Percentiles rank a stretch among this genome's conserved stretches.
Evolutionary conservation across 2,113 vertebrate species (phyloP).

Genomic region (Noctilio leporinus): DNA sequence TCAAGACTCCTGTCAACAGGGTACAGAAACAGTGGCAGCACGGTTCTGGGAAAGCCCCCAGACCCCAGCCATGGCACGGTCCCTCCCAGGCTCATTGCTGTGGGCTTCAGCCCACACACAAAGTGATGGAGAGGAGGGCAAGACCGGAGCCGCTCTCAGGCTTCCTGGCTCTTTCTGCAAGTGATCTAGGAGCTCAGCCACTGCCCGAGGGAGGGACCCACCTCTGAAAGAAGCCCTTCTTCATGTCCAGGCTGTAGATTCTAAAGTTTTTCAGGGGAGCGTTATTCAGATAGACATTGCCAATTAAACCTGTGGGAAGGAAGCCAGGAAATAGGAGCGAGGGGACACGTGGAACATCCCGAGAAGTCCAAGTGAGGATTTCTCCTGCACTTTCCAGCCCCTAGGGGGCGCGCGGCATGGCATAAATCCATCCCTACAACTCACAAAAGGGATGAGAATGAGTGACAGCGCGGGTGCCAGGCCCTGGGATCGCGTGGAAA

Average conservation of each 20-base stretch:
- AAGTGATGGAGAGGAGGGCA: neutral
- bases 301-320: conserved; percentile 79
- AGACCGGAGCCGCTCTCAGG: neutral
- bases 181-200: neutral
- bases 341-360: neutral
- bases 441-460: neutral
- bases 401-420: too few relatives aligned
- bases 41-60: accelerated
- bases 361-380: neutral
- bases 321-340: conserved; percentile 30
- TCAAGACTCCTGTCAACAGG: neutral
- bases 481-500: neutral
- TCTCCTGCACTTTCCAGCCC: neutral
- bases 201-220: neutral
- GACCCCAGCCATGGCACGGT: accelerated
- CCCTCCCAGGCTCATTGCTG: neutral
- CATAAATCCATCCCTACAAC: neutral
- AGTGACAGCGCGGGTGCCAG: neutral
- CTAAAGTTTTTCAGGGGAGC: conserved; percentile 82
- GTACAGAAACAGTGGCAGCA: neutral
- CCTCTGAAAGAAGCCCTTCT: conserved; percentile 80
- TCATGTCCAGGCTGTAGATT: conserved; percentile 85
- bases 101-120: neutral
- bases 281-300: conserved; percentile 80
- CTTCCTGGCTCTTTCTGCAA: neutral